Base-by-base conservation (phyloP, 1,140 invertebrate genomes). In the Venturia canescens region DNA sequence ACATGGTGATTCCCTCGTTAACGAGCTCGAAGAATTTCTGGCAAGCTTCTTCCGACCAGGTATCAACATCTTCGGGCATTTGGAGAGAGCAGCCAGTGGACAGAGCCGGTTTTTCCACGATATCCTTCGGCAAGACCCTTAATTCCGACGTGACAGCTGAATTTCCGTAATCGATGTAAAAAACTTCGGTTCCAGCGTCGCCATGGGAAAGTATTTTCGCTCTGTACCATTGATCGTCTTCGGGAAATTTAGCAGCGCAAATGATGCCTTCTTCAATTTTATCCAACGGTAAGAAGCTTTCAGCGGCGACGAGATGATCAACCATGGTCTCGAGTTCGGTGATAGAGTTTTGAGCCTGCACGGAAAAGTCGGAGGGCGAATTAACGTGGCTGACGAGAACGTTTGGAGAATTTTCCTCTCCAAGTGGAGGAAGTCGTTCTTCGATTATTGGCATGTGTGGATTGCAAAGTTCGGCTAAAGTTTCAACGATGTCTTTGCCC, bases 111-210 rank as follows among this genome's bases (percentile, higher is more conserved):
- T 94, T 91, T 16, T 91, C 87, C 29, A 94, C 92, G 5, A 96
- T 89, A 78, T 95, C 93, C 77, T 94, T 93, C 1, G 95, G 95
- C 23, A 96, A 88, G 83, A 92, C 92, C 34, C 93, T 89, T 48
- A 96, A 88, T 84, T 94, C 93, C 27, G 91, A 93, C 0, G 93
- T 93, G 9, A 93, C 91, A 15, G 94, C 94, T 0, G 94, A 94
- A 88, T 96, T 96, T 26, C 95, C 95, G 85, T 96, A 96, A 90
- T 96, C 96, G 87, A 96, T 94, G 84, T 95, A 96, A 0, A 94
- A 85, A 1, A 96, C 94, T 89, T 95, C 94, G 5, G 93, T 94
- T 7, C 93, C 94, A 15, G 92, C 90, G 2, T 94, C 93, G 2
- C 93, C 93, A 66, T 94, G 92, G 9, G 93, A 93, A 29, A 95